Percentiles rank a stretch among this genome's conserved stretches.
Conservation (phyloP, 2,888 invertebrate genomes). For the Protodeltote pygarga region DNA sequence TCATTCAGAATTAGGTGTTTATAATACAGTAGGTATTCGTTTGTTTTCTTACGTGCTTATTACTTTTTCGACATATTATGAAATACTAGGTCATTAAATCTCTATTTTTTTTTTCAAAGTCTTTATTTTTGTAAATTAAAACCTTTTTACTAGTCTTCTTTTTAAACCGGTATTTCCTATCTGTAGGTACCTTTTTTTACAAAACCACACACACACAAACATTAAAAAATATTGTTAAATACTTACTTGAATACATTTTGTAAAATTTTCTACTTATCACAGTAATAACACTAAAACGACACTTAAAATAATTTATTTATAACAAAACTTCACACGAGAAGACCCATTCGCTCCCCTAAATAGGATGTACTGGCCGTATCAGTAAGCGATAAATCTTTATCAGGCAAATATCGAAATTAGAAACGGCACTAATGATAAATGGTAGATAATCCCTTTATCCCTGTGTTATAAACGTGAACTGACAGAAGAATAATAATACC, state of each 20-base stretch:
- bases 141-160: too few relatives aligned
- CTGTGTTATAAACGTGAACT: neutral
- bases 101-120: too few relatives aligned
- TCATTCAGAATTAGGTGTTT: too few relatives aligned
- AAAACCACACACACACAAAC: too few relatives aligned
- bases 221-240: neutral
- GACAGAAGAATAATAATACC: neutral
- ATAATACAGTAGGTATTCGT: too few relatives aligned
- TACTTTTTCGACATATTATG: too few relatives aligned
- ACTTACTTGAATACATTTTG: slow-evolving; percentile 61
- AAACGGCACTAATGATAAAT: slow-evolving; percentile 30
- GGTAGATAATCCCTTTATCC: slow-evolving; percentile 31
- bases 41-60: too few relatives aligned
- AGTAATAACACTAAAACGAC: neutral
- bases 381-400: slow-evolving; percentile 40
- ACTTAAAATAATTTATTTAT: slow-evolving; percentile 3
- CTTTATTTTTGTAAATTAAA: too few relatives aligned
- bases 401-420: slow-evolving; percentile 41
- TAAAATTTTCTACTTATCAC: slow-evolving; percentile 4
- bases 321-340: slow-evolving; percentile 2
- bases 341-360: slow-evolving; percentile 19
- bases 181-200: too few relatives aligned
- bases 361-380: slow-evolving; percentile 33
- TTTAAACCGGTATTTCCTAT: too few relatives aligned
- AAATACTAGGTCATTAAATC: too few relatives aligned